phyloP scores from a whole-genome alignment of 2,113 vertebrate genomes.

The Elgaria multicarinata region DNA sequence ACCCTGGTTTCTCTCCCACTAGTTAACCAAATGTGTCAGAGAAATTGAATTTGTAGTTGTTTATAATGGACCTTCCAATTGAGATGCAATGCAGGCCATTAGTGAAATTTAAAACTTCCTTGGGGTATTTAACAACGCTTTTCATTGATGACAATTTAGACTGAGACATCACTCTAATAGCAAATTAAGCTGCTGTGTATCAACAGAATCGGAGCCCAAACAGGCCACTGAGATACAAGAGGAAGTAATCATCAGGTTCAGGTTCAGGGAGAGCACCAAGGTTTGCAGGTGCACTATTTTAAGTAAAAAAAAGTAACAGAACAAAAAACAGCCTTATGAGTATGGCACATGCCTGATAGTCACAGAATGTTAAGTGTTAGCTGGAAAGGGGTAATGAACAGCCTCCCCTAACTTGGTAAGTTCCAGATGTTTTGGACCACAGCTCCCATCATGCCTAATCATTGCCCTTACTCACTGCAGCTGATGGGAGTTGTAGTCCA shows the following conservation, averaged over 20 bases:
- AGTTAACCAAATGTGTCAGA: background rate
- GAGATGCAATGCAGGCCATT: background rate
- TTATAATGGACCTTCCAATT: background rate
- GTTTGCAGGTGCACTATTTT: background rate
- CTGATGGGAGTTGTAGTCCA: too few species aligned
- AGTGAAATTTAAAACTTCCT: background rate
- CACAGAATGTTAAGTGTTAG: too few species aligned
- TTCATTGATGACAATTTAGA: background rate
- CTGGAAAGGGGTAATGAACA: too few species aligned
- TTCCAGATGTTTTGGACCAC: too few species aligned
- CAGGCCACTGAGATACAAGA: background rate
- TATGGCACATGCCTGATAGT: background rate
- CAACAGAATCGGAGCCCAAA: background rate
- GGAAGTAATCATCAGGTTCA: background rate
- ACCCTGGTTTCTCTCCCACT: background rate
- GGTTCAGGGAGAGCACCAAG: background rate
- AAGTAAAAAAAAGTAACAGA: background rate
- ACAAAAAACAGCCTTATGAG: background rate
- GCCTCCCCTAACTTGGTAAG: too few species aligned
- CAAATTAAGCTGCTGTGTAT: background rate
- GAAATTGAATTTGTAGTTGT: background rate
- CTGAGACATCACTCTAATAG: background rate
- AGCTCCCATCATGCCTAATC: too few species aligned
- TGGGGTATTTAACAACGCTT: background rate
- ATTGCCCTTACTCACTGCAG: too few species aligned